Evolutionary conservation across 2,797 vertebrate genomes (phyloP), one percentile per base, ranked within the genome.

Genomic region (Amblyopsis hoosieri): DNA sequence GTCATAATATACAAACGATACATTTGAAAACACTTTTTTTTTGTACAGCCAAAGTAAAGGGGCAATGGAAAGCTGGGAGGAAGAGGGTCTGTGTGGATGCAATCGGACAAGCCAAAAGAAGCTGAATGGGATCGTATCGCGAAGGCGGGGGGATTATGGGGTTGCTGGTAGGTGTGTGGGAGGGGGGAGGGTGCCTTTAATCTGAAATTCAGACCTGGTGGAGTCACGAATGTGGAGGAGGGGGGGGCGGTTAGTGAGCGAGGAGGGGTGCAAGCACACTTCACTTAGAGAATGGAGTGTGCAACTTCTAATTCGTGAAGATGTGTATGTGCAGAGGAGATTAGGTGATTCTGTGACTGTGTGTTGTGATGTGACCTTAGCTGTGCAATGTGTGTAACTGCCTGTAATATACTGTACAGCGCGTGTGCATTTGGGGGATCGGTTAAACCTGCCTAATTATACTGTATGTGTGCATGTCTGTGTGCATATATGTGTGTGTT

Each of bases 1-100:
- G 92, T 97, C 94, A 94, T 97, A 97, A 97, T 97, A 97, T 98
- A 98, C 96, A 99, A 97, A 98, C 97, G 95, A 98, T 96, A 98
- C 86, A 94, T 90, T 90, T 95, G 92, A 95, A 98, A 97, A 23
- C 95, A 95, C 95, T 94, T 96, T 97, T 91, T 91, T 97, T 97
- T 96, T 97, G 95, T 92, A 91, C 94, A 95, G 92, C 91, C 90
- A 89, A 92, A 90, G 86, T 91, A 57, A 92, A 92, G 89, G 89
- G 90, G 68, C 7, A 49, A 60, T 17, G 29, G 37, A 57, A 8
- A 33, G 53, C 23, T 7, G 57, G 12, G 58, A 48, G 45, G 12
- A 75, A 13, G 48, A 58, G n/a, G 66, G 71, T 80, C 62, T 78
- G 85, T 76, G 76, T 72, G 81, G 82, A 81, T 75, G 56, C 62